These are phyloP conservation scores for Nomada hirtipes DNA, from an alignment of 2,888 invertebrate genomes.

Conservation along the genomic window DNA sequence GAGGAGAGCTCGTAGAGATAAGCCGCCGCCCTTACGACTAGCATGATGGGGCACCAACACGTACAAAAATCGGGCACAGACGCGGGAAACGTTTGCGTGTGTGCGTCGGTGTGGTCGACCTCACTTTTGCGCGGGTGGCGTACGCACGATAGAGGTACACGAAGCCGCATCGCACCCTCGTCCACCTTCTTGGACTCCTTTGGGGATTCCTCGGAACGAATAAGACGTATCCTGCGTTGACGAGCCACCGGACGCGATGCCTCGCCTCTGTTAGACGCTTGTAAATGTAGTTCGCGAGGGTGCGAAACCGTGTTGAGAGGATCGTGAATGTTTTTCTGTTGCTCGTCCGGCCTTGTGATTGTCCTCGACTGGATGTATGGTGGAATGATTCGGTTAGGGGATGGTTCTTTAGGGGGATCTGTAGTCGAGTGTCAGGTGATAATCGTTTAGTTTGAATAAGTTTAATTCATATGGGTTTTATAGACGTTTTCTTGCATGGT, in stretches of 20 bases:
- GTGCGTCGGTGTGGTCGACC: conserved; percentile 25
- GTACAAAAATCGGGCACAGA: conserved; percentile 19
- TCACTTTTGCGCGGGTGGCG: conserved; percentile 13
- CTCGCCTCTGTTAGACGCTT: conserved; percentile 22
- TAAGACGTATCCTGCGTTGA: conserved; percentile 55
- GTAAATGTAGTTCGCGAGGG: conserved; percentile 50
- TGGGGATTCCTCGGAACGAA: conserved; percentile 41
- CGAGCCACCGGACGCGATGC: conserved; percentile 39
- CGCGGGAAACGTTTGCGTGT: not conserved
- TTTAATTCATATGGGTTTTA: no score
- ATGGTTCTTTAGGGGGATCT: no score
- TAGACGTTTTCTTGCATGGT: no score
- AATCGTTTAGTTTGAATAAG: no score
- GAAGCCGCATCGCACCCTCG: conserved; percentile 43
- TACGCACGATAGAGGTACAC: conserved; percentile 37
- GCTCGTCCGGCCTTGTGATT: not conserved
- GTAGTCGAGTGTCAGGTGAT: no score
- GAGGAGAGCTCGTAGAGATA: conserved; percentile 76
- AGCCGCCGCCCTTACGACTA: conserved; percentile 72
- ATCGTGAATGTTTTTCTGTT: conserved; percentile 31
- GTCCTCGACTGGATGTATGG: not conserved
- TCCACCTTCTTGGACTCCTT: conserved; percentile 49
- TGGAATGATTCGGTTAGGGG: no score
- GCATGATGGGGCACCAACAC: conserved; percentile 62
- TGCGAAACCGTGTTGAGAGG: conserved; percentile 12